Percentiles rank a stretch among this genome's conserved stretches.
phyloP scores from a whole-genome alignment of 1,140 invertebrate species.

The Sarcophaga bullata region DNA sequence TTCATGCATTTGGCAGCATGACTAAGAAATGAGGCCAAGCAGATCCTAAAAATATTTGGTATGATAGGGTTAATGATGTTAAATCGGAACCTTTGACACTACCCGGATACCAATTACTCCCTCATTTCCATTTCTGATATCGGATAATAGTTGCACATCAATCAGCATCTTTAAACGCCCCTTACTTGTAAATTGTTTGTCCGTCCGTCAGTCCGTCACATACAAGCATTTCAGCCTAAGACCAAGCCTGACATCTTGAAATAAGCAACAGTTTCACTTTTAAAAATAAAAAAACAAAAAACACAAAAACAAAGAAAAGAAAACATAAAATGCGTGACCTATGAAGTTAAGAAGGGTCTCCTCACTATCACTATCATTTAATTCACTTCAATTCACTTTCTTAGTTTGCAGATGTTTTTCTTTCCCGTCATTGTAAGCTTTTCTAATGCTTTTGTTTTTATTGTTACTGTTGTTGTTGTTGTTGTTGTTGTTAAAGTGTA shows the following conservation, averaged over 20 bases:
- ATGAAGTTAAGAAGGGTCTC: not conserved
- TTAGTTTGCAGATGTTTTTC: not conserved
- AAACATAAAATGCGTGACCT: slow-evolving; percentile 24
- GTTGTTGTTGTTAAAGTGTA: not conserved
- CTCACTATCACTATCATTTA: not conserved
- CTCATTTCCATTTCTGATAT: not conserved
- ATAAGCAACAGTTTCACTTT: too few relatives aligned
- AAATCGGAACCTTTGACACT: too few relatives aligned
- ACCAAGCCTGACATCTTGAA: not conserved
- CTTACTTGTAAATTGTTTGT: not conserved
- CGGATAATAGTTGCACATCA: too few relatives aligned
- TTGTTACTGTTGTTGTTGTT: not conserved
- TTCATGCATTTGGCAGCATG: too few relatives aligned
- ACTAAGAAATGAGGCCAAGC: too few relatives aligned
- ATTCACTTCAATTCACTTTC: slow-evolving; percentile 4
- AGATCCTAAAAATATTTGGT: too few relatives aligned
- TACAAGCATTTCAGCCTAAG: not conserved
- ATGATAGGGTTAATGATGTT: too few relatives aligned
- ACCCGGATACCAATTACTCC: not conserved
- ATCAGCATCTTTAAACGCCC: too few relatives aligned
- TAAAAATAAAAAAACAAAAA: too few relatives aligned
- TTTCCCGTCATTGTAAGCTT: too few relatives aligned
- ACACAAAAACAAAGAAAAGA: not conserved
- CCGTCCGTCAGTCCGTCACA: not conserved
- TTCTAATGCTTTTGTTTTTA: too few relatives aligned